Evolutionary conservation across 2,113 vertebrate species (phyloP), one percentile per base, ranked within the genome.

Genomic region (Polyodon spathula): DNA sequence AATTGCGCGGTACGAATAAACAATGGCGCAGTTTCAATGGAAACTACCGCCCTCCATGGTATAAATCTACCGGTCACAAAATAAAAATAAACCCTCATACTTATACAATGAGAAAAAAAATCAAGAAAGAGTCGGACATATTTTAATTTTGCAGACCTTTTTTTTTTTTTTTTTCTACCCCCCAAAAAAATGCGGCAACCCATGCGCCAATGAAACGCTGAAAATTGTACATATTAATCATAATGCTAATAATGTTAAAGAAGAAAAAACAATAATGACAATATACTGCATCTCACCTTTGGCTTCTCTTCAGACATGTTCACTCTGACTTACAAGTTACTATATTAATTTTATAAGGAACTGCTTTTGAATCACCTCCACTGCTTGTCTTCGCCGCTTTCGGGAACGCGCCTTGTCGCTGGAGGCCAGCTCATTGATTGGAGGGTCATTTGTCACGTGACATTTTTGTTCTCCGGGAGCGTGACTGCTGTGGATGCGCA

Each of bases 261-360:
- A 11, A 55, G 2, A 55, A 27, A 27, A 27, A 27, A 27, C 27
- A 3, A 37, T 14, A 40, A 57, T 40, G 10, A 2, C 6, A 12
- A 39, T 12, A 1, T 5, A 16, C 1, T 0, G n/a, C 17, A 5
- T 14, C 86, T 87, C 76, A 95, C 93, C 92, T 95, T 95, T 66
- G 93, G 90, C 80, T 94, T 94, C 76, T 94, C 92, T 78, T 95
- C 93, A 62, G 93, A 93, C 92, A 93, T 95, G 69, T 78, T 69
- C 58, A 68, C 66, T 11, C 66, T 55, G 52, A 71, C 74, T 75
- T 3, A 56, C 43, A 63, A 16, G 63, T 57, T 60, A 42, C 43
- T 57, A 41, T 3, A 41, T 63, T 11, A 59, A 58, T 62, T 68
- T 68, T 68, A 52, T 50, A 58, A 64, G 61, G 62, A 67, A 69